A percentile compares a stretch with the other conserved stretches of the same genome.
Conservation (phyloP, 2,113 vertebrate genomes). For the Clinocottus analis region DNA sequence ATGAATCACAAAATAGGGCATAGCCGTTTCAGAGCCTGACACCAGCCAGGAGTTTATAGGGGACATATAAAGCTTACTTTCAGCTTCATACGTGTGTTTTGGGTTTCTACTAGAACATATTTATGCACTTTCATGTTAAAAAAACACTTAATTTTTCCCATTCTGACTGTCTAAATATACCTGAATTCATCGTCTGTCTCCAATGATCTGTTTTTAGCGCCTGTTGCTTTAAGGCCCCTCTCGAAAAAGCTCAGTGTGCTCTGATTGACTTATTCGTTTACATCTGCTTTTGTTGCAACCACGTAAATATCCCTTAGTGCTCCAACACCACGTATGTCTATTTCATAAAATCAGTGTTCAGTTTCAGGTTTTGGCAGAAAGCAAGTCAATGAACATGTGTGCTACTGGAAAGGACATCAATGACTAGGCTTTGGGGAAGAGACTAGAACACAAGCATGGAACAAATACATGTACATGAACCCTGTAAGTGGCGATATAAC, state of each 20-base stretch:
- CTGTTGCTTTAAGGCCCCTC: too few species aligned
- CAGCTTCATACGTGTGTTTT: too few species aligned
- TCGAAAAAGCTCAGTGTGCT: too few species aligned
- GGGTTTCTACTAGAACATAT: too few species aligned
- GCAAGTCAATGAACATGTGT: constrained; percentile 29
- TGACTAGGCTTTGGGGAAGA: constrained; percentile 25
- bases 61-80: too few species aligned
- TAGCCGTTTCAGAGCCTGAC: background rate
- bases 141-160: too few species aligned
- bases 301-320: background rate
- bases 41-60: background rate
- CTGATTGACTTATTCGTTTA: background rate
- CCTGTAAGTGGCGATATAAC: background rate
- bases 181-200: too few species aligned
- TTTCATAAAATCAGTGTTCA: too few species aligned
- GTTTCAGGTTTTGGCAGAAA: too few species aligned
- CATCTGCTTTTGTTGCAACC: constrained; percentile 4
- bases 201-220: too few species aligned
- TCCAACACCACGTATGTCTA: background rate
- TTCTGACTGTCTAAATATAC: too few species aligned
- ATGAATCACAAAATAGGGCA: background rate
- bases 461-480: background rate
- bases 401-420: constrained; percentile 33
- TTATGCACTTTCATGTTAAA: too few species aligned
- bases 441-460: background rate